These are phyloP conservation scores for Tenualosa ilisha DNA, from an alignment of 2,797 vertebrate genomes.

Conservation along the genomic window DNA sequence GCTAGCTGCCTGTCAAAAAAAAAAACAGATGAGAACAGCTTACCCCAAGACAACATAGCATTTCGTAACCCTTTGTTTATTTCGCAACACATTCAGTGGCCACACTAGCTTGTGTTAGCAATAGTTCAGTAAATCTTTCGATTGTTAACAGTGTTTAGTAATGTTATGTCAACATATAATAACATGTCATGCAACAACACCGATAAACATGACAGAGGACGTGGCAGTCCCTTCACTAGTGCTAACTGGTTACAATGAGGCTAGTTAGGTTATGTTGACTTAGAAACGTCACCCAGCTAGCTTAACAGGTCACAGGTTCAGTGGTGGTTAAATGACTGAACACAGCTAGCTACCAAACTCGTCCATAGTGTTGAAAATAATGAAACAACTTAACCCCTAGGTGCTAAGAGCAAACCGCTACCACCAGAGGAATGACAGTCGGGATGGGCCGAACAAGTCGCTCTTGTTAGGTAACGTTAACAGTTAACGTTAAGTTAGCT, in stretches of 20 bases:
- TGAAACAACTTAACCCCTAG: not conserved
- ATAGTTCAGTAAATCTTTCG: not conserved
- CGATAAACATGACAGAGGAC: not conserved
- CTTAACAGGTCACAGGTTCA: not conserved
- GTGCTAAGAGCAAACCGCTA: no score
- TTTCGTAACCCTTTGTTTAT: conserved; percentile 20
- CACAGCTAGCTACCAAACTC: not conserved
- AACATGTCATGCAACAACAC: not conserved
- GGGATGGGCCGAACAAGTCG: not conserved
- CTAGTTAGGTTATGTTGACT: not conserved
- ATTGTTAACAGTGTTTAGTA: not conserved
- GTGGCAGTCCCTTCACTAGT: not conserved
- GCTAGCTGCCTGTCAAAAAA: conserved; percentile 10
- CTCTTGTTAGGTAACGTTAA: not conserved
- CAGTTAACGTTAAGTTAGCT: not conserved
- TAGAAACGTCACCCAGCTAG: not conserved
- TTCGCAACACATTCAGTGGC: not conserved
- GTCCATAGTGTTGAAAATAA: not conserved
- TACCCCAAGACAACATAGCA: not conserved
- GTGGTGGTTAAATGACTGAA: not conserved
- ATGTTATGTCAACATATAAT: not conserved
- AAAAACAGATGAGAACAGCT: not conserved
- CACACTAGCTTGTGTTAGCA: not conserved
- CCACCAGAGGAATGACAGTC: not conserved
- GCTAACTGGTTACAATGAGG: not conserved